Conservation (phyloP, 2,888 invertebrate genomes). For the Ectemnius cavifrons region DNA sequence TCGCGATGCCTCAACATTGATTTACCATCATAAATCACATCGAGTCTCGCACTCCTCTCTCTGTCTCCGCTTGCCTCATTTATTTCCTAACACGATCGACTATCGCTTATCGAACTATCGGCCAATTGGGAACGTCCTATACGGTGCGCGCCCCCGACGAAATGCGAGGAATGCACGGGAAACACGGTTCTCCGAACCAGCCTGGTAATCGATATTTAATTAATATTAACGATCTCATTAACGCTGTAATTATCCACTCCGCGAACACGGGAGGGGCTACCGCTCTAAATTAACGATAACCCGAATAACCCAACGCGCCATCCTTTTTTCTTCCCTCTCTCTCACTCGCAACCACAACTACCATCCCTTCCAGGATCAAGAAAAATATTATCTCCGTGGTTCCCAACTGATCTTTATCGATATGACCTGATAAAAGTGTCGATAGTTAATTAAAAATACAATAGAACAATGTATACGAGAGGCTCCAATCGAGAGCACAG, state of each 20-base stretch:
- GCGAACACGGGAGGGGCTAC: constrained; percentile 20
- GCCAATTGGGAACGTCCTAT: constrained; percentile 16
- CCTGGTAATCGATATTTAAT: constrained; percentile 39
- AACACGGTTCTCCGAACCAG: not conserved
- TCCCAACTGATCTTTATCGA: constrained; percentile 16
- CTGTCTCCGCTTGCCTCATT: constrained; percentile 1
- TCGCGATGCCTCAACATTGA: not conserved
- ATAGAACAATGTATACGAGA: too few species aligned
- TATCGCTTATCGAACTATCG: not conserved
- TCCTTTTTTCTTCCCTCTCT: constrained; percentile 13
- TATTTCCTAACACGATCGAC: not conserved
- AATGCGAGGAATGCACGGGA: constrained; percentile 28
- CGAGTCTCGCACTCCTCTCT: not conserved
- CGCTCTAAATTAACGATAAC: constrained; percentile 31
- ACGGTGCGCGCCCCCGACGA: constrained; percentile 23
- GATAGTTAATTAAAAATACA: too few species aligned
- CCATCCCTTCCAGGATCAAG: constrained; percentile 16
- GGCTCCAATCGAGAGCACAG: too few species aligned
- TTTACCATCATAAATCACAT: constrained; percentile 1
- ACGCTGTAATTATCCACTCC: constrained; percentile 41
- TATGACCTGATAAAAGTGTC: not conserved
- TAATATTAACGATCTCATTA: constrained; percentile 46
- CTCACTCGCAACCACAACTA: not conserved
- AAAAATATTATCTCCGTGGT: constrained; percentile 26
- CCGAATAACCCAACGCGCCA: constrained; percentile 18